phyloP scores from a whole-genome alignment of 2,888 invertebrate species.

The Cryptocephalus primarius region DNA sequence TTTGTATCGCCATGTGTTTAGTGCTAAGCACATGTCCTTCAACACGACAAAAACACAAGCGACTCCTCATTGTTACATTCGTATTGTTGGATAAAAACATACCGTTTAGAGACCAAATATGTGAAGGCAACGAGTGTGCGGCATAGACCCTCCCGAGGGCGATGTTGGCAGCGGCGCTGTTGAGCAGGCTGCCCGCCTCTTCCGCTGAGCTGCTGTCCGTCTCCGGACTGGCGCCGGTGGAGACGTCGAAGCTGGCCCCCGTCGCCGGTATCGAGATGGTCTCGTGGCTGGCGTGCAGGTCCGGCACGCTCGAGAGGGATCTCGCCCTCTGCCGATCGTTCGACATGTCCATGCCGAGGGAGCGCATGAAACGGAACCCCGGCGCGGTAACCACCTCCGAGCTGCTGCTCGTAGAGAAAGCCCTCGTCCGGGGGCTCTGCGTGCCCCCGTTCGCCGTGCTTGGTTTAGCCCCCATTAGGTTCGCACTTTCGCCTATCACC shows the following conservation, averaged over 20 bases:
- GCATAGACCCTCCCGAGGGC: conserved; percentile 72
- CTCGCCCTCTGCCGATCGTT: conserved; percentile 70
- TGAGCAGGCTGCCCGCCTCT: conserved; percentile 40
- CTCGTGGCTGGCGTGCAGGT: conserved; percentile 42
- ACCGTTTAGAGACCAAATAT: conserved; percentile 89
- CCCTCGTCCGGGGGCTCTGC: conserved; percentile 61
- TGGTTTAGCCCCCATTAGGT: conserved; percentile 69
- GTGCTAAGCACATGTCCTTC: too few species aligned
- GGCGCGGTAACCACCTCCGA: conserved; percentile 26
- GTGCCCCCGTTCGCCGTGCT: conserved; percentile 63
- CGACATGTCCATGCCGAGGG: conserved; percentile 55
- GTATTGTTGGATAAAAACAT: conserved; percentile 31
- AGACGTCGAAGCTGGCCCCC: conserved; percentile 50
- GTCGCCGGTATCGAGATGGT: conserved; percentile 44
- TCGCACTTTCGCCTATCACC: not conserved
- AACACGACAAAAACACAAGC: too few species aligned
- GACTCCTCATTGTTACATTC: too few species aligned
- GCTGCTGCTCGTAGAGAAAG: conserved; percentile 58
- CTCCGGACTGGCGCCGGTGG: conserved; percentile 53
- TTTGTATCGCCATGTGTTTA: too few species aligned
- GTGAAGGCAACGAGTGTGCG: conserved; percentile 81
- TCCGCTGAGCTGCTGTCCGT: conserved; percentile 60
- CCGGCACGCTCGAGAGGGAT: conserved; percentile 74
- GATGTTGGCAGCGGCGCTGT: conserved; percentile 39
- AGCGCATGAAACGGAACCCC: conserved; percentile 26